A percentile compares a stretch with the other conserved stretches of the same genome.
phyloP scores from a whole-genome alignment of 1,140 invertebrate genomes.

The Wasmannia auropunctata region DNA sequence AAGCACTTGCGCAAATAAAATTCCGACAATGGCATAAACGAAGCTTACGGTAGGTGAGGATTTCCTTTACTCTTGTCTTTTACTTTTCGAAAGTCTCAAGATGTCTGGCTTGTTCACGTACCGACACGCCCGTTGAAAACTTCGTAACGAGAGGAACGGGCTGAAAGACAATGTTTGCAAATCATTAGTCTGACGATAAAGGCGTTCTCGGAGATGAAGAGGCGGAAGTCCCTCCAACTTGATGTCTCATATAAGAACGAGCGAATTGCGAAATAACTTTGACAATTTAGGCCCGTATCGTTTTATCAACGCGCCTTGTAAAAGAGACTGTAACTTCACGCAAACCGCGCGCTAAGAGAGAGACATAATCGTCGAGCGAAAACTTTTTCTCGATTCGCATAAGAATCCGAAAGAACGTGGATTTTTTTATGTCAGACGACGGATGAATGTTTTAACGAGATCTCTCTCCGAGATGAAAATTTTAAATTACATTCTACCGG shows the following conservation, averaged over 20 bases:
- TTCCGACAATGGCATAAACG: conserved; percentile 21
- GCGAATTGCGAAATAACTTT: conserved; percentile 43
- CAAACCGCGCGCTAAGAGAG: not conserved
- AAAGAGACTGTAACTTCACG: conserved; percentile 18
- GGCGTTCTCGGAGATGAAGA: conserved; percentile 57
- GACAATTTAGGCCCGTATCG: conserved; percentile 34
- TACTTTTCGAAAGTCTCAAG: conserved; percentile 67
- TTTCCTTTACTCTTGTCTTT: conserved; percentile 49
- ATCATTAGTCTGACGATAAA: conserved; percentile 80
- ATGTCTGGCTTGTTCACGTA: conserved; percentile 75
- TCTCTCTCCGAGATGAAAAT: conserved; percentile 21
- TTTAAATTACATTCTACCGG: conserved; percentile 18
- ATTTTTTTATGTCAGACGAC: not conserved
- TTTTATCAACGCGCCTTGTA: not conserved
- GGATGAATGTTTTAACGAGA: conserved; percentile 14
- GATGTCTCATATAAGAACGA: conserved; percentile 19
- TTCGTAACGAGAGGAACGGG: conserved; percentile 77
- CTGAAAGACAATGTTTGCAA: conserved; percentile 81
- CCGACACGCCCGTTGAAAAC: conserved; percentile 73
- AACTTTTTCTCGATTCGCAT: not conserved
- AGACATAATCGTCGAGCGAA: not conserved
- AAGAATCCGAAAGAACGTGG: not conserved
- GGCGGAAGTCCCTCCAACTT: conserved; percentile 19
- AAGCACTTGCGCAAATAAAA: not conserved
- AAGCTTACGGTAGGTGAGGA: not conserved